These are phyloP conservation scores for Hetaerina americana DNA, from an alignment of 1,140 invertebrate species.

Conservation along the genomic window DNA sequence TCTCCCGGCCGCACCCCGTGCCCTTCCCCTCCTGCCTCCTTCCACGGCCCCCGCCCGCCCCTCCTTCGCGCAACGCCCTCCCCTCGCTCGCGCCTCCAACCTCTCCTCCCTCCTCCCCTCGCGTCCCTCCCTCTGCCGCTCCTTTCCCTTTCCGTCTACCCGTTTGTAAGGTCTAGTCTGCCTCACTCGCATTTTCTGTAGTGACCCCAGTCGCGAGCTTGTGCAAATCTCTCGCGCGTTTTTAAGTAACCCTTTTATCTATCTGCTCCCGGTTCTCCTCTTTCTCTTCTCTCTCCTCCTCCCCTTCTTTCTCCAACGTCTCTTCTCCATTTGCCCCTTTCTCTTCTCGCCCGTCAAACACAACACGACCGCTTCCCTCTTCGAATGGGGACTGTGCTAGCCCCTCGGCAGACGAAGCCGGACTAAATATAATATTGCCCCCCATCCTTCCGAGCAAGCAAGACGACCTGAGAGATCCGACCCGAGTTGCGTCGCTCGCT, in stretches of 20 bases:
- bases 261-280: neutral
- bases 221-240: neutral
- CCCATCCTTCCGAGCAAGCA: too few species aligned
- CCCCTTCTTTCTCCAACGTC: neutral
- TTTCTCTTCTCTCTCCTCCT: neutral
- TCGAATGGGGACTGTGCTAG: neutral
- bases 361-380: neutral
- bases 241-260: neutral
- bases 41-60: neutral
- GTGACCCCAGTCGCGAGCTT: neutral
- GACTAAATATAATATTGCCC: neutral
- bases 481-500: neutral
- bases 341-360: neutral
- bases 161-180: neutral
- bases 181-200: neutral
- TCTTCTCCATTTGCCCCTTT: neutral
- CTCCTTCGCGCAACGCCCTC: neutral
- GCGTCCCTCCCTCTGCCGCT: neutral
- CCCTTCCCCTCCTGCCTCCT: neutral
- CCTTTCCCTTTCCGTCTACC: neutral
- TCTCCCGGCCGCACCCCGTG: neutral
- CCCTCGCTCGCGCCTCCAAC: neutral
- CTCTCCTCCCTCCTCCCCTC: neutral
- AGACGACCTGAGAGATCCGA: too few species aligned
- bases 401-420: neutral